Evolutionary conservation across 2,797 vertebrate species (phyloP).

Genomic region (Lepilemur septentrionalis): DNA sequence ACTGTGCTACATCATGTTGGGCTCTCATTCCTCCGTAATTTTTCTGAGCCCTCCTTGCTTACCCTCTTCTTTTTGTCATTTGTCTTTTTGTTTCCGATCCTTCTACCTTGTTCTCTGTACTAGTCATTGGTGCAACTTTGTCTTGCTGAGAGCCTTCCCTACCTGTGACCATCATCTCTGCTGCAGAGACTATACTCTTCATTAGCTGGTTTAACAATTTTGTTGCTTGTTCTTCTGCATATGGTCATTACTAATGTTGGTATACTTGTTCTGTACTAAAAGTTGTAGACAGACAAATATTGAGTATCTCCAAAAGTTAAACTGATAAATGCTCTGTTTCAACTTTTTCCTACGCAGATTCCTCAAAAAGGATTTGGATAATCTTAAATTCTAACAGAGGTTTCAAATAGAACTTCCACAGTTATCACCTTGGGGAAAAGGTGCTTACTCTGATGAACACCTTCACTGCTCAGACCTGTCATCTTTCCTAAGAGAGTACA

Average conservation of each 20-base stretch:
- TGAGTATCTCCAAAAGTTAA: constrained; percentile 64
- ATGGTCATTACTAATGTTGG: constrained; percentile 71
- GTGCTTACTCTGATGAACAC: neutral
- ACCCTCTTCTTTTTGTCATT: constrained; percentile 12
- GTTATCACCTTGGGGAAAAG: neutral
- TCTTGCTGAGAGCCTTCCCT: constrained; percentile 65
- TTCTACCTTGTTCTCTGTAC: constrained; percentile 65
- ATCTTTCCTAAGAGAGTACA: neutral
- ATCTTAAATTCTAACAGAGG: neutral
- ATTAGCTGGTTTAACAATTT: constrained; percentile 76
- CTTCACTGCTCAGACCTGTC: neutral
- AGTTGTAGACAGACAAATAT: constrained; percentile 72
- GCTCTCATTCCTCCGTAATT: neutral
- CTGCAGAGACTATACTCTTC: constrained; percentile 74
- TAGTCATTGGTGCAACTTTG: constrained; percentile 58
- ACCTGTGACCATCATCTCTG: constrained; percentile 70
- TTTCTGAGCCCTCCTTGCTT: constrained; percentile 15
- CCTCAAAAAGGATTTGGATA: neutral
- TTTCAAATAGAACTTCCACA: neutral
- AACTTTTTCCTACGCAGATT: neutral
- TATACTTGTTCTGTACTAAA: constrained; percentile 70
- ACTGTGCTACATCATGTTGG: neutral
- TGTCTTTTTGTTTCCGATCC: constrained; percentile 65
- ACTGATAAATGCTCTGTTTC: neutral
- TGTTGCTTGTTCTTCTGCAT: constrained; percentile 69